phyloP scores from a whole-genome alignment of 2,888 invertebrate genomes.

The Seira sanloemensis region DNA sequence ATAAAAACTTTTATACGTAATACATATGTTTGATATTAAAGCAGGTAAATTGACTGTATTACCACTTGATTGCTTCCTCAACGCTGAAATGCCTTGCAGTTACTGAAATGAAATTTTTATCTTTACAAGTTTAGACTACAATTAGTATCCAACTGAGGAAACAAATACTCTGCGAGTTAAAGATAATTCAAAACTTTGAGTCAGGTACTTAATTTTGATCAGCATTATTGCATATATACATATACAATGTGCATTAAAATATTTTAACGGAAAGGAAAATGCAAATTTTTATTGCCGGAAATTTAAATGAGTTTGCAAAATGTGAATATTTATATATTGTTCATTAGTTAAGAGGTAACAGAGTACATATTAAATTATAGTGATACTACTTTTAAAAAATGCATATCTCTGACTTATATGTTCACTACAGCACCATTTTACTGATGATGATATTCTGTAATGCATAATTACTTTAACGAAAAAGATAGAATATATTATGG shows the following conservation, averaged over 20 bases:
- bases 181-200: not conserved
- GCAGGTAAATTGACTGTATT: constrained; percentile 9
- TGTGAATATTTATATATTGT: not conserved
- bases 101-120: not conserved
- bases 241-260: not conserved
- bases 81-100: constrained; percentile 38
- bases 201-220: not conserved
- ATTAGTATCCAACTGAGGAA: not conserved
- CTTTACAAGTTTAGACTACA: not conserved
- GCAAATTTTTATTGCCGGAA: not conserved
- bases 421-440: constrained; percentile 9
- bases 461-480: not conserved
- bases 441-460: not conserved
- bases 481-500: not conserved
- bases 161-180: not conserved
- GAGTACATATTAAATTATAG: not conserved
- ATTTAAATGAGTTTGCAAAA: not conserved
- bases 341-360: not conserved
- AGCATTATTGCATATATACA: not conserved
- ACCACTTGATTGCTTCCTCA: constrained; percentile 23
- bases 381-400: not conserved
- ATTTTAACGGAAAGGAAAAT: not conserved
- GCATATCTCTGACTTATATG: not conserved
- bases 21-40: constrained; percentile 7
- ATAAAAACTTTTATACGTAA: not conserved